phyloP scores from a whole-genome alignment of 1,140 invertebrate species.

The Delia radicum region DNA sequence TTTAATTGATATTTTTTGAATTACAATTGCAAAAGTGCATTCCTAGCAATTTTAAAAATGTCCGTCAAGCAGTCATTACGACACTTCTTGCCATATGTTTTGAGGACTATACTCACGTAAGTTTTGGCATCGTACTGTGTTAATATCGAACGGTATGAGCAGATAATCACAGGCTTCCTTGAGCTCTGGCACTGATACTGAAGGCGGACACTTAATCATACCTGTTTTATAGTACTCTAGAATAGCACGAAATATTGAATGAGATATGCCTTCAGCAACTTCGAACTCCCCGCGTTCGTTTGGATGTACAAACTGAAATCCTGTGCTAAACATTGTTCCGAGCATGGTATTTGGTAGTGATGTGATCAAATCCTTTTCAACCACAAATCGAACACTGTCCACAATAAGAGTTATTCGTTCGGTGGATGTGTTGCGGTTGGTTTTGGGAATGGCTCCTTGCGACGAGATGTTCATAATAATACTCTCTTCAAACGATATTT shows the following conservation, averaged over 20 bases:
- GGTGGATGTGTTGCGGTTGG: too few species aligned
- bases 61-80: too few species aligned
- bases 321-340: constrained; percentile 95
- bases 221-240: constrained; percentile 93
- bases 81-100: too few species aligned
- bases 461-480: too few species aligned
- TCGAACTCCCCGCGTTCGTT: constrained; percentile 97
- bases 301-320: constrained; percentile 87
- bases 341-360: constrained; percentile 92
- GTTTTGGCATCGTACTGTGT: constrained; percentile 94
- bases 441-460: too few species aligned
- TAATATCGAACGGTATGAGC: constrained; percentile 95
- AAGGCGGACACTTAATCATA: constrained; percentile 78
- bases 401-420: constrained; percentile 82
- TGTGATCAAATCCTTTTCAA: constrained; percentile 88
- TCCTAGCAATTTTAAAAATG: too few species aligned
- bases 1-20: too few species aligned
- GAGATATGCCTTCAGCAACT: constrained; percentile 96
- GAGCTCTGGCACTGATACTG: constrained; percentile 88
- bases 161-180: constrained; percentile 98
- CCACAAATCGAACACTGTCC: constrained; percentile 88
- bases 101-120: too few species aligned
- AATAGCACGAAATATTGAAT: constrained; percentile 92
- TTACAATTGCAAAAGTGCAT: too few species aligned
- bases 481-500: too few species aligned